phyloP scores from a whole-genome alignment of 2,888 invertebrate genomes.

The Rotaria magnacalcarata region DNA sequence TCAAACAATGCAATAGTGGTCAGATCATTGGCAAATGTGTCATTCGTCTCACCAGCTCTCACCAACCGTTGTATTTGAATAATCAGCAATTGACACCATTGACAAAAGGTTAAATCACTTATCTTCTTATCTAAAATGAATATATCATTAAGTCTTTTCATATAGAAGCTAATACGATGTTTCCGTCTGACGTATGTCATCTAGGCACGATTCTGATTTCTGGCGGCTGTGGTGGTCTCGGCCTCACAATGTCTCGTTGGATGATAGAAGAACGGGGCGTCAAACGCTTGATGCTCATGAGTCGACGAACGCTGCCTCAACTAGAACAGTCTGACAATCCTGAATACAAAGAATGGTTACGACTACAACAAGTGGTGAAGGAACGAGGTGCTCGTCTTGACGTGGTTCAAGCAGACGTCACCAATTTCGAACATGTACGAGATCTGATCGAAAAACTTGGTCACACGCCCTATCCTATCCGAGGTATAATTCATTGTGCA shows the following conservation, averaged over 20 bases:
- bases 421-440: rapidly evolving
- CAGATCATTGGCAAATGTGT: not conserved
- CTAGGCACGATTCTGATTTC: not conserved
- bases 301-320: not conserved
- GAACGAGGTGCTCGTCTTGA: not conserved
- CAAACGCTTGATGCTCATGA: not conserved
- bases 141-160: too few relatives aligned
- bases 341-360: not conserved
- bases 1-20: rapidly evolving
- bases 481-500: not conserved
- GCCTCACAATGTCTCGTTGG: constrained; percentile 34
- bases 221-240: constrained; percentile 38
- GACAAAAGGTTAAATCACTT: too few relatives aligned
- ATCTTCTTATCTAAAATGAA: too few relatives aligned
- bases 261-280: constrained; percentile 40
- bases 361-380: not conserved
- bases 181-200: not conserved
- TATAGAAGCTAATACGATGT: not conserved
- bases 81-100: not conserved
- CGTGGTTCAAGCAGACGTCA: not conserved
- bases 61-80: rapidly evolving
- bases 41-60: not conserved
- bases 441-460: not conserved
- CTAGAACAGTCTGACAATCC: not conserved
- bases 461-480: not conserved